These are phyloP conservation scores for Rhinichthys osculus DNA, from an alignment of 2,797 vertebrate genomes.

Conservation along the genomic window DNA sequence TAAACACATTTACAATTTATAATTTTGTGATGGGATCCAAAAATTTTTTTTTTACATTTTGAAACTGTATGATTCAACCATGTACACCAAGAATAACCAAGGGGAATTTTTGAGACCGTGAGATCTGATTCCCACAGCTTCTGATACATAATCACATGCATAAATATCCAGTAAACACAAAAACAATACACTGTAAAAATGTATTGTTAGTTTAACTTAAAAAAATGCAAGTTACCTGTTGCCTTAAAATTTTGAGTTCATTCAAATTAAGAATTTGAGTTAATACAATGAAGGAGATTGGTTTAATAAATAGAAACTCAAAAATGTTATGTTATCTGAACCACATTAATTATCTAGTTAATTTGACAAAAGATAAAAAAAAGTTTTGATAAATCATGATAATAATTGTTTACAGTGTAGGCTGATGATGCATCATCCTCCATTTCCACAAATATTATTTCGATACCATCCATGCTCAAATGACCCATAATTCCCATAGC, in stretches of 20 bases:
- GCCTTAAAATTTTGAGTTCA: too few species aligned
- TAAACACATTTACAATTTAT: not conserved
- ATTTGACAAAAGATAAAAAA: too few species aligned
- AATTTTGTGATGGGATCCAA: conserved; percentile 52
- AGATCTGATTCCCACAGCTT: not conserved
- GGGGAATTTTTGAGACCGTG: conserved; percentile 51
- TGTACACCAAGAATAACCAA: conserved; percentile 33
- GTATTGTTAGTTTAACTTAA: too few species aligned
- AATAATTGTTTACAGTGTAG: too few species aligned
- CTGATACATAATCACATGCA: not conserved
- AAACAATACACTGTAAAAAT: too few species aligned
- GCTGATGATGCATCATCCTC: not conserved
- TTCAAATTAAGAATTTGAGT: too few species aligned
- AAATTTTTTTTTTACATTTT: conserved; percentile 3
- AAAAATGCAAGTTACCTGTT: too few species aligned
- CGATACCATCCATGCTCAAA: conserved; percentile 7
- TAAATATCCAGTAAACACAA: not conserved
- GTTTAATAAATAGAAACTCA: too few species aligned
- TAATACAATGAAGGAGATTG: too few species aligned
- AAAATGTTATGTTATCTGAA: too few species aligned
- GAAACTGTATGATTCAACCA: conserved; percentile 64
- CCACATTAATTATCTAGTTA: too few species aligned
- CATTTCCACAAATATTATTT: not conserved
- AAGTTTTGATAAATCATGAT: too few species aligned
- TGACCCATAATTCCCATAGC: conserved; percentile 9